Conservation (phyloP, 2,888 invertebrate genomes). For the Trissolcus brochymenae region DNA sequence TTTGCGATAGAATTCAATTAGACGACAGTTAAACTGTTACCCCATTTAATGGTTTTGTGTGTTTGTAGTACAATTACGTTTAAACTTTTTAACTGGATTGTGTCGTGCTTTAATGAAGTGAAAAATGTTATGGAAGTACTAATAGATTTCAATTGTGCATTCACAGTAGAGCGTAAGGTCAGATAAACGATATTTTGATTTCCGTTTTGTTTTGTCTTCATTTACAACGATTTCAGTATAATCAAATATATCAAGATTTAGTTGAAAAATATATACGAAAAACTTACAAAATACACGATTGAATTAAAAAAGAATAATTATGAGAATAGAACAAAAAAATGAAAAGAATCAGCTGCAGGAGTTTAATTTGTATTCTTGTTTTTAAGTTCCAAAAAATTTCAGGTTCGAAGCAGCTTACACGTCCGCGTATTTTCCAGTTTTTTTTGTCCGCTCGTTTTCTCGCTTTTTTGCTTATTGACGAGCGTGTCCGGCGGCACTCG, state of each 20-base stretch:
- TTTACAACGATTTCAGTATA: too few species aligned
- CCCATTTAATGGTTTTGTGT: conserved; percentile 18
- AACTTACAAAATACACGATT: too few species aligned
- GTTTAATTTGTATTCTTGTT: not conserved
- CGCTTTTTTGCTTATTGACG: conserved; percentile 34
- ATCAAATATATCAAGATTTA: too few species aligned
- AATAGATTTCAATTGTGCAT: not conserved
- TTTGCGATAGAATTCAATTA: conserved; percentile 10
- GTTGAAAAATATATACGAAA: too few species aligned
- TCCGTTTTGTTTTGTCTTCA: not conserved
- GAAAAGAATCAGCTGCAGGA: too few species aligned
- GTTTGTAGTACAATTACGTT: conserved; percentile 15
- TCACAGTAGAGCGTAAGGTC: not conserved
- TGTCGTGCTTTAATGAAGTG: conserved; percentile 11
- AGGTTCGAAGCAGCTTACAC: not conserved
- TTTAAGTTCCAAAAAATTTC: not conserved
- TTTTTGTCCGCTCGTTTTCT: conserved; percentile 7
- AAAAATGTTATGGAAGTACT: not conserved
- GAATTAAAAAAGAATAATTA: not conserved
- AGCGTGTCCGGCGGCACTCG: conserved; percentile 20
- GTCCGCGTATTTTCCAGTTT: not conserved
- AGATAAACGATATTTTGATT: not conserved
- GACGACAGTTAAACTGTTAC: conserved; percentile 16
- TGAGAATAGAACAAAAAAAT: not conserved
- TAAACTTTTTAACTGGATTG: conserved; percentile 21